A percentile compares a stretch with the other conserved stretches of the same genome.
Evolutionary conservation across 2,113 vertebrate species (phyloP).

Genomic region (Ptyas mucosa): DNA sequence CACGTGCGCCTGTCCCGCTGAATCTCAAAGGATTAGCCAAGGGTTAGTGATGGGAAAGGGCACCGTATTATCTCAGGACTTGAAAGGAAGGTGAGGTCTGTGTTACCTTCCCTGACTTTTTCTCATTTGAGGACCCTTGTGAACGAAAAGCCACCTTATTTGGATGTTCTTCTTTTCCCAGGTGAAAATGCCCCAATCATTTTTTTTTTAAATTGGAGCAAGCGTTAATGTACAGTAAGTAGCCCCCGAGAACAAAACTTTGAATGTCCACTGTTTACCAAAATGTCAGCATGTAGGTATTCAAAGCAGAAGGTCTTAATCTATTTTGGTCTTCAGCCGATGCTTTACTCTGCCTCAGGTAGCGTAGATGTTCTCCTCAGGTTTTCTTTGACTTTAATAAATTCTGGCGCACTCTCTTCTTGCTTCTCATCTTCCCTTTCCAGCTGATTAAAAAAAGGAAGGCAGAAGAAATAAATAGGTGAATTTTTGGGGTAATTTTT

Average conservation of each 20-base stretch:
- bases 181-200: slow-evolving; percentile 35
- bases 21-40: slow-evolving; percentile 31
- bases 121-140: slow-evolving; percentile 4
- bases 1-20: neutral
- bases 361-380: slow-evolving; percentile 80
- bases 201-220: slow-evolving; percentile 45
- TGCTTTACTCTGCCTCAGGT: slow-evolving; percentile 63
- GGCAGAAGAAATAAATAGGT: neutral
- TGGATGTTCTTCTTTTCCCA: slow-evolving; percentile 18
- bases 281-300: slow-evolving; percentile 36
- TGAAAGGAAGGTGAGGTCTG: neutral
- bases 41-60: slow-evolving; percentile 37
- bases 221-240: slow-evolving; percentile 45
- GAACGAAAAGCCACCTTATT: neutral
- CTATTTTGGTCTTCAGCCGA: neutral
- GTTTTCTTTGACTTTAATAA: slow-evolving; percentile 92
- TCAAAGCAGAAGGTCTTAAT: slow-evolving; percentile 10
- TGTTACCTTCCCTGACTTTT: slow-evolving; percentile 23
- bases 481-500: neutral
- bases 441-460: slow-evolving; percentile 69
- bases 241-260: slow-evolving; percentile 21
- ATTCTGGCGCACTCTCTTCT: slow-evolving; percentile 83
- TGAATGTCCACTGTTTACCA: slow-evolving; percentile 49
- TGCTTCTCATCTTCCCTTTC: slow-evolving; percentile 81
- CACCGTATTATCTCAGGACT: neutral